phyloP scores from a whole-genome alignment of 2,113 vertebrate species.

The Tachysurus vachellii region DNA sequence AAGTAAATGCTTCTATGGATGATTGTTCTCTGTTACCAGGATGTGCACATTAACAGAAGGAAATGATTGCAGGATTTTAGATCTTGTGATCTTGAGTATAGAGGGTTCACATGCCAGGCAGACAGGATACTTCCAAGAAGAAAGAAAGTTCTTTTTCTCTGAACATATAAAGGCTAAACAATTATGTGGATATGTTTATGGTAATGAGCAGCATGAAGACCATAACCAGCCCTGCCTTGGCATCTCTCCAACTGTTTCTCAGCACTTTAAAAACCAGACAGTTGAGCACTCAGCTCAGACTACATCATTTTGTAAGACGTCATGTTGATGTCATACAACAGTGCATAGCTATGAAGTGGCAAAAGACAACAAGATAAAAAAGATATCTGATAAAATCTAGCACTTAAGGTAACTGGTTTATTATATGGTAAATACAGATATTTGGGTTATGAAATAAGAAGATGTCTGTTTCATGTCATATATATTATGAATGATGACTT shows the following conservation, averaged over 20 bases:
- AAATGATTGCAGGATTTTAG: neutral
- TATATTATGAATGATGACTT: neutral
- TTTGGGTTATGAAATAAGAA: constrained; percentile 1
- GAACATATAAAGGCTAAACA: neutral
- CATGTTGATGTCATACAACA: constrained; percentile 8
- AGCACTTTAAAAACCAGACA: neutral
- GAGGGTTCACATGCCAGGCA: neutral
- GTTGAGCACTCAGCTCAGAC: neutral
- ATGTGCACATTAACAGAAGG: neutral
- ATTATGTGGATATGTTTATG: neutral
- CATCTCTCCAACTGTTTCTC: neutral
- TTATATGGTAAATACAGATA: constrained; percentile 26
- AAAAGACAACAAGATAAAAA: constrained; percentile 5
- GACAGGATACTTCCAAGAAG: neutral
- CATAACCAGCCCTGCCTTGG: neutral
- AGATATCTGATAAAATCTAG: constrained; percentile 23
- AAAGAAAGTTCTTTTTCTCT: neutral
- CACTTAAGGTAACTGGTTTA: constrained; percentile 11
- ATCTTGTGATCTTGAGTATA: neutral
- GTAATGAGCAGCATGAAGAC: neutral
- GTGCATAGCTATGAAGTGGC: neutral
- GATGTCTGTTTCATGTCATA: constrained; percentile 2
- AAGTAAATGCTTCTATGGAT: neutral
- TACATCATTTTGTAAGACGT: neutral
- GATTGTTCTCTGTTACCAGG: neutral